These are phyloP conservation scores for Agrotis segetum DNA, from an alignment of 2,888 invertebrate genomes.

Conservation along the genomic window DNA sequence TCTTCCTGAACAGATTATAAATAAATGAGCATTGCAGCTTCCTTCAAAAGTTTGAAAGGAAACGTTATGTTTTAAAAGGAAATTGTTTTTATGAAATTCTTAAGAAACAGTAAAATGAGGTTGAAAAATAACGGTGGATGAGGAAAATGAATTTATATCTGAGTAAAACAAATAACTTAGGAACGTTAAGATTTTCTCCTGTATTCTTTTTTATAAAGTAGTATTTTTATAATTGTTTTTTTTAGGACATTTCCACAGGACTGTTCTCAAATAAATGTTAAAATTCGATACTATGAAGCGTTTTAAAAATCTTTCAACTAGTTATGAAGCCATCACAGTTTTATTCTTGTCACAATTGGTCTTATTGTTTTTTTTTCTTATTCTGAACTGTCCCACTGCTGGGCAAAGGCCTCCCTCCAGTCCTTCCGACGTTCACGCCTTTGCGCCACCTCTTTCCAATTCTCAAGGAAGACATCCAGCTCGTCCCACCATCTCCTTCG, in stretches of 20 bases:
- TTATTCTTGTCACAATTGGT: too few relatives aligned
- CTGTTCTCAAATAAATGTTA: background rate
- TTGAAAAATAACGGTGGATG: background rate
- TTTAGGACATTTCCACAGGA: too few relatives aligned
- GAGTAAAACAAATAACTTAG: constrained; percentile 6
- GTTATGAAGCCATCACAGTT: too few relatives aligned
- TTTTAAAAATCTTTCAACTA: background rate
- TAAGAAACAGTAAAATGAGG: constrained; percentile 6
- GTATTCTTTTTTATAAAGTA: background rate
- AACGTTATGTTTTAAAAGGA: constrained; percentile 3
- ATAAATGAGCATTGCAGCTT: constrained; percentile 34
- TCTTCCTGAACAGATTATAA: constrained; percentile 33
- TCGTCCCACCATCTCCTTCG: too few relatives aligned
- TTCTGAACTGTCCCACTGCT: too few relatives aligned
- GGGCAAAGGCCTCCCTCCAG: too few relatives aligned
- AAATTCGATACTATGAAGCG: background rate
- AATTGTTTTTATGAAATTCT: constrained; percentile 19
- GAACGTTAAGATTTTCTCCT: background rate
- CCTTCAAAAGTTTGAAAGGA: constrained; percentile 33
- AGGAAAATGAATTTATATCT: background rate
- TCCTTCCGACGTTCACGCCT: too few relatives aligned
- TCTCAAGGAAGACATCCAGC: too few relatives aligned
- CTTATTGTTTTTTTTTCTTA: too few relatives aligned
- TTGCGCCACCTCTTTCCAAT: too few relatives aligned
- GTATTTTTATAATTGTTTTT: background rate